Conservation (phyloP, 2,888 invertebrate genomes). For the Taenaris catops region DNA sequence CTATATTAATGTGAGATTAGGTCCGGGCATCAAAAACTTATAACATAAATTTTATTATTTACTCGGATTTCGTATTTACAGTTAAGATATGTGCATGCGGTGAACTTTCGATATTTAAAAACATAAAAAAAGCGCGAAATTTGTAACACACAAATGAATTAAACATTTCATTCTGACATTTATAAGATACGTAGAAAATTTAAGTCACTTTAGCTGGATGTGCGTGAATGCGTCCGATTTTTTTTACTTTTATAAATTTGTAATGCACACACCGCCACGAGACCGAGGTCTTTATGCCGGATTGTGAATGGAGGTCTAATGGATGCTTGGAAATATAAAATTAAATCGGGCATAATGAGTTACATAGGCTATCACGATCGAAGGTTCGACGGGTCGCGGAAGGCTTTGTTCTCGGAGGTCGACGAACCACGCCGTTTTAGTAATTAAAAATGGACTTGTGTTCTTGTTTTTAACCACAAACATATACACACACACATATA, state of each 20-base stretch:
- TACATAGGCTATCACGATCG: conserved; percentile 54
- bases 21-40: too few relatives aligned
- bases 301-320: conserved; percentile 61
- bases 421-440: conserved; percentile 40
- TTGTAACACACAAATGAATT: too few relatives aligned
- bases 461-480: conserved; percentile 41
- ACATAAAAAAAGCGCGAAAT: too few relatives aligned
- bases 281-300: conserved; percentile 44
- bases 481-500: too few relatives aligned
- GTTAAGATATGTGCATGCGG: too few relatives aligned
- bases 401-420: conserved; percentile 56
- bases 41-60: too few relatives aligned
- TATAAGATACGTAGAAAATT: too few relatives aligned
- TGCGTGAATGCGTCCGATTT: conserved; percentile 26
- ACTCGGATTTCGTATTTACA: too few relatives aligned
- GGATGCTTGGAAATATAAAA: conserved; percentile 64
- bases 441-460: conserved; percentile 56
- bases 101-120: too few relatives aligned
- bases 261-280: conserved; percentile 38
- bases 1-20: too few relatives aligned
- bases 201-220: background rate
- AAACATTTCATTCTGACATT: too few relatives aligned
- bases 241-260: conserved; percentile 34
- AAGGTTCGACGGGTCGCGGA: conserved; percentile 46
- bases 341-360: conserved; percentile 66